Conservation (phyloP, 2,888 invertebrate species). For the Philonicus albiceps region DNA sequence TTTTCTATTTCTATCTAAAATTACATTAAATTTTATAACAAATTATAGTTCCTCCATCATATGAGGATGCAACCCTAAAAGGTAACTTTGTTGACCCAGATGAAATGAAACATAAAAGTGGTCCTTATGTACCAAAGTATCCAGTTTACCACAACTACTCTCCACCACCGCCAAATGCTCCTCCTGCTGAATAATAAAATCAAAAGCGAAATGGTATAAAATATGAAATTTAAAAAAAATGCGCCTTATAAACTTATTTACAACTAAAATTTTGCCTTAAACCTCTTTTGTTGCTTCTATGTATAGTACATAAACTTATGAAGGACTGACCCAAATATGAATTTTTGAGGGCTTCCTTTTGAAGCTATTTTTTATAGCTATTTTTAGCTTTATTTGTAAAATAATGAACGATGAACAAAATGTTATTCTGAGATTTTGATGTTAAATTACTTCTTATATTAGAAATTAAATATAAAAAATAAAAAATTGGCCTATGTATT, state of each 20-base stretch:
- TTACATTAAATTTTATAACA: neutral
- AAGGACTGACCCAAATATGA: neutral
- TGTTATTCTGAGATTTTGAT: neutral
- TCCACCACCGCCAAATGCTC: neutral
- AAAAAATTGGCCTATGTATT: neutral
- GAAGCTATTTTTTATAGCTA: neutral
- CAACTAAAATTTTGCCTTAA: neutral
- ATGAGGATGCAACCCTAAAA: neutral
- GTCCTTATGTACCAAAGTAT: constrained; percentile 29
- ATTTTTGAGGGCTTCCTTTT: constrained; percentile 20
- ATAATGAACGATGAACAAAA: neutral
- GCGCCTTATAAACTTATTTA: neutral
- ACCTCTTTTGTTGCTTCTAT: neutral
- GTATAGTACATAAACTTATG: neutral
- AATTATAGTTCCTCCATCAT: constrained; percentile 14
- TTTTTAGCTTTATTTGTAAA: neutral
- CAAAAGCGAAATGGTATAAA: neutral
- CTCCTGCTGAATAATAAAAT: neutral
- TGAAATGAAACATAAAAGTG: neutral
- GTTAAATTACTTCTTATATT: neutral
- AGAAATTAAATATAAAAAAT: neutral
- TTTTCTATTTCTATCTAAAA: too few relatives aligned
- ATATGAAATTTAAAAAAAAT: neutral
- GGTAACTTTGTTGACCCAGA: constrained; percentile 25
- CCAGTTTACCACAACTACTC: constrained; percentile 15